A percentile compares a stretch with the other conserved stretches of the same genome.
Evolutionary conservation across 2,888 invertebrate genomes (phyloP).

Genomic region (Dorcus parallelipipedus): DNA sequence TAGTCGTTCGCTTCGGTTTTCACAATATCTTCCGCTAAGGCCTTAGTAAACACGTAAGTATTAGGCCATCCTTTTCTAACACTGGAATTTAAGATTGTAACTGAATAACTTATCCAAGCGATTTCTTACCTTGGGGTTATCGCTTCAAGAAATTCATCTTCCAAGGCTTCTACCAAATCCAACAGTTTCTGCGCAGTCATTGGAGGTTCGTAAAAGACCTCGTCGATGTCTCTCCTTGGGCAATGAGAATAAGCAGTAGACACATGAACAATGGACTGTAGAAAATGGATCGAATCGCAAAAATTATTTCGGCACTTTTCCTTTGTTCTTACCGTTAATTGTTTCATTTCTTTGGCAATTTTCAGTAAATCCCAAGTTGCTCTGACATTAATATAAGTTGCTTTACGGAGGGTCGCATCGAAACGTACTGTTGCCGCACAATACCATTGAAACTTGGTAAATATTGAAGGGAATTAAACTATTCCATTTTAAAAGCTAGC

Average conservation of each 20-base stretch:
- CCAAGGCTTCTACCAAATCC: constrained; percentile 46
- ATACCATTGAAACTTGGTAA: too few relatives aligned
- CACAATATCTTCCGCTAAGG: constrained; percentile 64
- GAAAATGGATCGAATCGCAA: too few relatives aligned
- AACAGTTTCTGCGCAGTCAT: constrained; percentile 46
- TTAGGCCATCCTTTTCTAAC: constrained; percentile 60
- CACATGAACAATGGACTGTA: constrained; percentile 55
- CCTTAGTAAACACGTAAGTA: constrained; percentile 72
- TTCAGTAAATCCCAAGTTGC: constrained; percentile 62
- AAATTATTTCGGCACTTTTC: not conserved
- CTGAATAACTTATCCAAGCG: too few relatives aligned
- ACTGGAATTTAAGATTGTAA: constrained; percentile 40
- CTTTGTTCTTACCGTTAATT: constrained; percentile 55
- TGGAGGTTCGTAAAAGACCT: constrained; percentile 53
- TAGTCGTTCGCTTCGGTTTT: constrained; percentile 53
- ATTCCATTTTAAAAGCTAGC: too few relatives aligned
- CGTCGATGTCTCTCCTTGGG: constrained; percentile 52
- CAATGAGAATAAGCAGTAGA: constrained; percentile 67
- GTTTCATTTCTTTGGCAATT: constrained; percentile 62
- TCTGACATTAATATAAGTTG: constrained; percentile 66
- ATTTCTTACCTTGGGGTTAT: constrained; percentile 39
- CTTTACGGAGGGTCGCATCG: constrained; percentile 66
- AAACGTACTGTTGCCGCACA: constrained; percentile 75
- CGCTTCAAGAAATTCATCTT: constrained; percentile 41
- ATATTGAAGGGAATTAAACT: too few relatives aligned